Conservation (phyloP, 2,888 invertebrate genomes). For the Thymelicus lineola region DNA sequence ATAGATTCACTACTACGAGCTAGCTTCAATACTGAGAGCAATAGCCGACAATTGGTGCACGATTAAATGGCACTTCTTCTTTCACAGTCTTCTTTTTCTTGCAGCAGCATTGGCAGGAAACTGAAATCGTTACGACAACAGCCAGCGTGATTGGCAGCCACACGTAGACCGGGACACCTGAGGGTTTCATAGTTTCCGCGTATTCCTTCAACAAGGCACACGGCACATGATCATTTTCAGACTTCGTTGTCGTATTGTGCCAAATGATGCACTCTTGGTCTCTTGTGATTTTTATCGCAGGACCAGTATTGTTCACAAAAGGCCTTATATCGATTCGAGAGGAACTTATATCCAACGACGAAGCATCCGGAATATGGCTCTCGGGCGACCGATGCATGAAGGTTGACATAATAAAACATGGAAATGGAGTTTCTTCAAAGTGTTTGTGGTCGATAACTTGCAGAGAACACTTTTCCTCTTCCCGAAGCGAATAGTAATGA, state of each 20-base stretch:
- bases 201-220: constrained; percentile 71
- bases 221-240: constrained; percentile 62
- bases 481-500: constrained; percentile 57
- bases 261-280: constrained; percentile 72
- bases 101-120: constrained; percentile 63
- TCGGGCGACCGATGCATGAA: constrained; percentile 60
- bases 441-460: constrained; percentile 65
- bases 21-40: constrained; percentile 53
- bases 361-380: constrained; percentile 49
- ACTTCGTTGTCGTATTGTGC: constrained; percentile 66
- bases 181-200: constrained; percentile 67
- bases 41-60: constrained; percentile 55
- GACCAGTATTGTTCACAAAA: constrained; percentile 55
- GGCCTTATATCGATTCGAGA: constrained; percentile 62
- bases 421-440: constrained; percentile 68
- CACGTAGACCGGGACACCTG: constrained; percentile 69
- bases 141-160: constrained; percentile 69
- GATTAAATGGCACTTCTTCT: constrained; percentile 60
- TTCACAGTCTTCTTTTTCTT: constrained; percentile 53
- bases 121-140: constrained; percentile 57
- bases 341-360: constrained; percentile 65
- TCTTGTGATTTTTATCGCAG: constrained; percentile 58
- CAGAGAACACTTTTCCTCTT: constrained; percentile 68
- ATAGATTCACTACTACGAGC: no score
- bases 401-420: constrained; percentile 75